Evolutionary conservation across 1,140 invertebrate genomes (phyloP), one percentile per base, ranked within the genome.

Genomic region (Microplitis mediator): DNA sequence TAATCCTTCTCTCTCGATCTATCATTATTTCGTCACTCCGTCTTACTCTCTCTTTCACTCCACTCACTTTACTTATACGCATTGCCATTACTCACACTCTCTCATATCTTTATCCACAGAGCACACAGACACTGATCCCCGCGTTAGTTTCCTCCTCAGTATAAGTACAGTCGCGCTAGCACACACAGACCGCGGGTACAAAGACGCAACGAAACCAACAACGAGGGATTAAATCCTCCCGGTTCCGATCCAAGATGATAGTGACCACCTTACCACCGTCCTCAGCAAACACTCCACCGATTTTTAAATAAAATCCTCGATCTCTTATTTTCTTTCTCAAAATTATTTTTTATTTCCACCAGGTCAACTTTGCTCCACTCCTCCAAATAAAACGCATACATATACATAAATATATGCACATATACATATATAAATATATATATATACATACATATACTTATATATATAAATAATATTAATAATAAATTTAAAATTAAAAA

Each of bases 221-320:
- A 45, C 39, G 39, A 45, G 39, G 39, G 39, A 45, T 45, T 45
- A 23, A 23, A 23, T 23, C 23, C 39, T 45, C 39, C 11, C 6
- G 11, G 11, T 45, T 5, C 39, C 34, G 34, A 45, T 23, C 45
- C n/a, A 39, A 8, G n/a, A 14, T 35, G 60, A 11, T 32, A 62
- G 52, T 58, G 52, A 60, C 54, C 54, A 61, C 66, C 66, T 16
- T 56, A 35, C 51, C 54, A 56, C 51, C 23, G 23, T 23, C 35
- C 66, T 51, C 54, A 52, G 58, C 67, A 58, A 34, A 54, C 52
- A 60, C 36, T 45, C 54, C 67, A 61, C 35, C 35, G 50, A 36
- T 50, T 64, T 36, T 23, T 34, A 4, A 69, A 58, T 3, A 45
- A 54, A 45, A 67, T 67, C 50, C 50, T 67, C 50, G 54, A 31